Percentiles rank a stretch among this genome's conserved stretches.
These are phyloP conservation scores for Takifugu bimaculatus DNA, from an alignment of 2,113 vertebrate genomes.

Conservation along the genomic window DNA sequence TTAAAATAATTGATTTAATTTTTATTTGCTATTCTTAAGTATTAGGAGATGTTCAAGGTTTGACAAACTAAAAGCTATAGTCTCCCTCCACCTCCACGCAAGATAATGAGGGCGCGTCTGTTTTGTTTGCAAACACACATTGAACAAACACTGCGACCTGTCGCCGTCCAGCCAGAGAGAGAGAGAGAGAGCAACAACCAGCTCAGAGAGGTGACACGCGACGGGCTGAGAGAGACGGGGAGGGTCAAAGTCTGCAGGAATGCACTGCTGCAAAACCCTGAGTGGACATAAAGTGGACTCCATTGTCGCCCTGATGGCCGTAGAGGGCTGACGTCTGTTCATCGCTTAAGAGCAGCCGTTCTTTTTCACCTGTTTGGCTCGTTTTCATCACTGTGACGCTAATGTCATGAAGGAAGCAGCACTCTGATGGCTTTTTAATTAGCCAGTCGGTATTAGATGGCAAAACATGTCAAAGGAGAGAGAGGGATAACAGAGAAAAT, in stretches of 20 bases:
- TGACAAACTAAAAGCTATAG: too few species aligned
- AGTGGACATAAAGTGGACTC: slow-evolving; percentile 55
- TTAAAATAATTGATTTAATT: too few species aligned
- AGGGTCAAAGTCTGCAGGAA: slow-evolving; percentile 49
- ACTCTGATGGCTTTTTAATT: slow-evolving; percentile 21
- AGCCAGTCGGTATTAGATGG: slow-evolving; percentile 1
- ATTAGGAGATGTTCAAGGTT: too few species aligned
- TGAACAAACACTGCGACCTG: slow-evolving; percentile 4
- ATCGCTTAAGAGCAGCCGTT: slow-evolving; percentile 41
- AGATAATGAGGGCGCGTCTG: background rate
- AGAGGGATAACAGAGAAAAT: slow-evolving; percentile 47
- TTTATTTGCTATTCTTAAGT: too few species aligned
- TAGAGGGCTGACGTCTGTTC: slow-evolving; percentile 58
- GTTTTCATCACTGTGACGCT: slow-evolving; percentile 32
- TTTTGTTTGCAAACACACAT: slow-evolving; percentile 2
- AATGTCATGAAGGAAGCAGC: slow-evolving; percentile 32
- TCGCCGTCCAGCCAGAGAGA: background rate
- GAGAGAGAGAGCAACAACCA: slow-evolving; percentile 15
- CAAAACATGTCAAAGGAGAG: slow-evolving; percentile 32
- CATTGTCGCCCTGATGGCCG: slow-evolving; percentile 65
- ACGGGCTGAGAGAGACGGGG: slow-evolving; percentile 19
- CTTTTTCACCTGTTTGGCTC: slow-evolving; percentile 41
- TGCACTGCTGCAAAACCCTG: slow-evolving; percentile 54
- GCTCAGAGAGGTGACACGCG: slow-evolving; percentile 8
- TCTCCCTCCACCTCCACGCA: too few species aligned